Conservation (phyloP, 2,888 invertebrate species). For the Lordiphosa fenestrarum region DNA sequence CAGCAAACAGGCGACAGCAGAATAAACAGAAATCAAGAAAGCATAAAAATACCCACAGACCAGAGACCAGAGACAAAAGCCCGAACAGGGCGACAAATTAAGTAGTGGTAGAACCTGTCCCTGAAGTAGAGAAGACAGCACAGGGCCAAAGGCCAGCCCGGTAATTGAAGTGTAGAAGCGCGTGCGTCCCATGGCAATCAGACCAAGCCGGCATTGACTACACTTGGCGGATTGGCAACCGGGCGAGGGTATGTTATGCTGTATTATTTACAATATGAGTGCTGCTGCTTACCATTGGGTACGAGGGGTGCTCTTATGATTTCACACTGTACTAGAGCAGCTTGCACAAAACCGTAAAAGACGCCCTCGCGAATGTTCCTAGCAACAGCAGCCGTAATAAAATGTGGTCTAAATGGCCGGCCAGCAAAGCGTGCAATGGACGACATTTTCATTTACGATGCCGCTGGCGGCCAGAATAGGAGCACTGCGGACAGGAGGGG, state of each 20-base stretch:
- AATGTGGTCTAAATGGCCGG: slow-evolving; percentile 46
- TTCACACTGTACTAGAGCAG: not conserved
- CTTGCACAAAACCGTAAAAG: too few species aligned
- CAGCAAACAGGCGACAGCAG: slow-evolving; percentile 27
- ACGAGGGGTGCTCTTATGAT: slow-evolving; percentile 9
- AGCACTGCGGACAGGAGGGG: slow-evolving; percentile 13
- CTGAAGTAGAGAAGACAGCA: slow-evolving; percentile 50
- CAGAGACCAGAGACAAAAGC: slow-evolving; percentile 2
- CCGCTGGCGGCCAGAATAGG: slow-evolving; percentile 12
- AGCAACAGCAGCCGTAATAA: slow-evolving; percentile 41
- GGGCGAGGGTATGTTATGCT: slow-evolving; percentile 43
- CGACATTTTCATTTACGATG: slow-evolving; percentile 70
- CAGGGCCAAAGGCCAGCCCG: slow-evolving; percentile 28
- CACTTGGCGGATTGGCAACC: slow-evolving; percentile 47
- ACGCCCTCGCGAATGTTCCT: too few species aligned
- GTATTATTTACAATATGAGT: slow-evolving; percentile 66
- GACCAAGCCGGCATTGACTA: slow-evolving; percentile 35
- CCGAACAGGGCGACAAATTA: slow-evolving; percentile 52
- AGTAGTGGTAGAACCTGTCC: slow-evolving; percentile 70
- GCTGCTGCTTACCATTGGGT: slow-evolving; percentile 10
- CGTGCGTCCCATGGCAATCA: slow-evolving; percentile 56
- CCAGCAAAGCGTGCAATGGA: slow-evolving; percentile 51
- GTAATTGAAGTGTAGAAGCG: slow-evolving; percentile 69
- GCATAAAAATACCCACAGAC: slow-evolving; percentile 51
- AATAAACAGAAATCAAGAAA: slow-evolving; percentile 43